Base-by-base conservation (phyloP, 2,113 vertebrate genomes). In the Ahaetulla prasina region DNA sequence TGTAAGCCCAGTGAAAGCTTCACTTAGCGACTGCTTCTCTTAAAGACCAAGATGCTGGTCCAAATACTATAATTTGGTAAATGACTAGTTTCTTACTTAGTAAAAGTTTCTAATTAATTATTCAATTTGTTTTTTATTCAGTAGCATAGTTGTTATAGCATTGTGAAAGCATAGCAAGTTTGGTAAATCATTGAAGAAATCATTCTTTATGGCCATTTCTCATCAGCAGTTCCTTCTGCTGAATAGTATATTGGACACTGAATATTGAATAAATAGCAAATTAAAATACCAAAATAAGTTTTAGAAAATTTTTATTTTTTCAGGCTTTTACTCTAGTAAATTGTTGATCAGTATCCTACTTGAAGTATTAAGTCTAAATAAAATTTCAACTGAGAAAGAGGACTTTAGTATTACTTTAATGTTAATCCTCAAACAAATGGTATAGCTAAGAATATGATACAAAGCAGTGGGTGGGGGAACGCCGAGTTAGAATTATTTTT, bases 391-490 rank as follows among this genome's bases (percentile, higher is more conserved):
- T 49, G 4, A 85, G 10, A 90, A 53, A 14, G 27, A 87, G 90
- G 50, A 89, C 90, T 94, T 49, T n/a, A 49, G 52, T 30, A 25
- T 93, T n/a, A 18, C 85, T 80, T 55, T 60, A 0, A 18, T 14
- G 4, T 49, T 94, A 94, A 93, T 94, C 55, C 88, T 84, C 35
- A 93, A 39, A 85, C 22, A 93, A 92, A 22, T 92, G 43, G 12
- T 80, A 50, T 35, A 8, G 49, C 57, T 88, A 92, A 89, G 68
- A 50, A 85, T 57, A 89, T 22, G 49, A 35, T 89, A 30, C 52
- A 89, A 55, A 35, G 92, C 55, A 80, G 68, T 80, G 68, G 68
- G 68, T 39, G 52, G 92, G 90, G 60, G 3, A n/a, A 90, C 2
- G 30, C 30, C 54, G 27, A 93, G 22, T 14, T 88, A 90, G 43